phyloP scores from a whole-genome alignment of 2,888 invertebrate genomes.

The Tromatobia lineatoria region DNA sequence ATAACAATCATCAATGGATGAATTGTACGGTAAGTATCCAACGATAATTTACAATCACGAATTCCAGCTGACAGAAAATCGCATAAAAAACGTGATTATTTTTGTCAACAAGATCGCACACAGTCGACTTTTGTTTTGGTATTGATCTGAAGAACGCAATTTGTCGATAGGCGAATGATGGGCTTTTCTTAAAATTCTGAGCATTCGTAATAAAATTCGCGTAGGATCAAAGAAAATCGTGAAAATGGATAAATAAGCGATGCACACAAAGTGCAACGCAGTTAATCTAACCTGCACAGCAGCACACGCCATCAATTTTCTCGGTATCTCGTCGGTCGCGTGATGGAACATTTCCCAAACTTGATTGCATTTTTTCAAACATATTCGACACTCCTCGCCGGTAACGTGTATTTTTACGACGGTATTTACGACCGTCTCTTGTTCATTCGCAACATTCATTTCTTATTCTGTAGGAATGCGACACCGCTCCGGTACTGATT shows the following conservation, averaged over 20 bases:
- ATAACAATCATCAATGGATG: no score
- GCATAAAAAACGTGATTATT: background rate
- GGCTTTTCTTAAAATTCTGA: background rate
- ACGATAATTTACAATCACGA: background rate
- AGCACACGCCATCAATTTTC: constrained; percentile 80
- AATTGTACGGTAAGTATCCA: no score
- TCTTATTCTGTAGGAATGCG: constrained; percentile 35
- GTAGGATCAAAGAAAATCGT: background rate
- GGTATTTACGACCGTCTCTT: constrained; percentile 64
- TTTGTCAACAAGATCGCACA: constrained; percentile 6
- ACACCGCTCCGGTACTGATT: constrained; percentile 54
- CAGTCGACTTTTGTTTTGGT: background rate
- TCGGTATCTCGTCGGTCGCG: constrained; percentile 73
- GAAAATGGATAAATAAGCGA: constrained; percentile 20
- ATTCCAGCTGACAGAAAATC: background rate
- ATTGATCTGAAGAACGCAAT: background rate
- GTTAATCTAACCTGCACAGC: constrained; percentile 80
- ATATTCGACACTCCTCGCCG: constrained; percentile 77
- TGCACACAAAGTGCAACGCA: constrained; percentile 10
- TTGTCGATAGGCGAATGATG: no score
- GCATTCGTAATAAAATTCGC: background rate
- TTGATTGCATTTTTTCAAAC: constrained; percentile 75
- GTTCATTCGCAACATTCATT: constrained; percentile 75
- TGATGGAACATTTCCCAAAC: constrained; percentile 76
- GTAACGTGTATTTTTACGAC: constrained; percentile 60